A percentile compares a stretch with the other conserved stretches of the same genome.
These are phyloP conservation scores for Sardina pilchardus DNA, from an alignment of 2,113 vertebrate genomes.

Conservation along the genomic window DNA sequence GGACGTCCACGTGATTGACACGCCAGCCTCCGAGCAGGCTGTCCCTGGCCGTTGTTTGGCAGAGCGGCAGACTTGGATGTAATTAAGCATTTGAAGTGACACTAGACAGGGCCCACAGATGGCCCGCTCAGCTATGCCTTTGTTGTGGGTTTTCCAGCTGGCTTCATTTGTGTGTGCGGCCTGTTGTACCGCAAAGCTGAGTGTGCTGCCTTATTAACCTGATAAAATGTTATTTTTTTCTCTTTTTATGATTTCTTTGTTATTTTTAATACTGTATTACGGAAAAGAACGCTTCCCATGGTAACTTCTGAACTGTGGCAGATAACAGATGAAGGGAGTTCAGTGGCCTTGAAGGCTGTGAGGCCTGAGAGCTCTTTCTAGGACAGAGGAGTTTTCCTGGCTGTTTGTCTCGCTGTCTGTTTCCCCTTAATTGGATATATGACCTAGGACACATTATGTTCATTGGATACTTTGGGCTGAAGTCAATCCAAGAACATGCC, in stretches of 20 bases:
- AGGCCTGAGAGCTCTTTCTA: no score
- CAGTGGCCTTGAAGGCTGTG: slow-evolving; percentile 15
- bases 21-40: slow-evolving; percentile 21
- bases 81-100: slow-evolving; percentile 41
- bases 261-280: background rate
- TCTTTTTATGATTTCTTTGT: background rate
- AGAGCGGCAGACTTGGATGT: background rate
- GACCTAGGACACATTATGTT: background rate
- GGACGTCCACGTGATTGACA: slow-evolving; percentile 40
- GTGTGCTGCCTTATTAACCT: slow-evolving; percentile 25
- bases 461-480: background rate
- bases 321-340: slow-evolving; percentile 37
- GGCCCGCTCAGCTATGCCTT: slow-evolving; percentile 27
- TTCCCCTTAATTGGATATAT: background rate
- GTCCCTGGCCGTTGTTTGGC: background rate
- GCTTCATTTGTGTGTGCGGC: slow-evolving; percentile 38
- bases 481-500: background rate
- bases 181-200: slow-evolving; percentile 1
- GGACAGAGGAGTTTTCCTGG: background rate
- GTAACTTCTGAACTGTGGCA: slow-evolving; percentile 34
- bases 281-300: background rate
- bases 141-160: slow-evolving; percentile 59
- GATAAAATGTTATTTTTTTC: slow-evolving; percentile 33
- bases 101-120: slow-evolving; percentile 49
- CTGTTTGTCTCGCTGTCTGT: background rate